Evolutionary conservation across 2,113 vertebrate species (phyloP).

Genomic region (Zootoca vivipara): DNA sequence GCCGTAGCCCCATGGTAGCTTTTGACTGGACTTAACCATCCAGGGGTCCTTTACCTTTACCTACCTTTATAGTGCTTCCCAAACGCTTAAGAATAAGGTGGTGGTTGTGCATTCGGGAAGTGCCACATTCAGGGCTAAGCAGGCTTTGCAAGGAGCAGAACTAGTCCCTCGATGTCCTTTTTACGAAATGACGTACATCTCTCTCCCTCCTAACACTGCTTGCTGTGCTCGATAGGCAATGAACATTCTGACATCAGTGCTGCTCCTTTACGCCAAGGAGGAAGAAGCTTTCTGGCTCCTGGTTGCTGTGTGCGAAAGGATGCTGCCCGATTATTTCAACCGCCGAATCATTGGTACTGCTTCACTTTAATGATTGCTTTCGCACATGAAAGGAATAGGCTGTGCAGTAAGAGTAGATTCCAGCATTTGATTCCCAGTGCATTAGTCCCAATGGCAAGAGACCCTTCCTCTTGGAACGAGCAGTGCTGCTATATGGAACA

Average conservation of each 20-base stretch:
- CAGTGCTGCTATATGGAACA: too few species aligned
- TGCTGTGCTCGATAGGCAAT: conserved; percentile 83
- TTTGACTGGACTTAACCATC: too few species aligned
- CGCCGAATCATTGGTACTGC: conserved; percentile 91
- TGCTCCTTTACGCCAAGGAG: conserved; percentile 96
- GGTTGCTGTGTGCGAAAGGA: conserved; percentile 95
- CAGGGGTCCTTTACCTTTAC: too few species aligned
- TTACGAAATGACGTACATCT: neutral
- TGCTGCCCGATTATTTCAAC: conserved; percentile 98
- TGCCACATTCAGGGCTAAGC: too few species aligned
- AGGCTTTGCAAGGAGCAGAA: too few species aligned
- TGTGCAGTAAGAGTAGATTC: too few species aligned
- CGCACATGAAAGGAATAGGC: neutral
- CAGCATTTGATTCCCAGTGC: neutral
- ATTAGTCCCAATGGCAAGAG: neutral
- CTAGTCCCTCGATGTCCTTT: neutral
- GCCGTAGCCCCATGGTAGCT: too few species aligned
- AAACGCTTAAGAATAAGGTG: too few species aligned
- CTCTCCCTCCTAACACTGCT: neutral
- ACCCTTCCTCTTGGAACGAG: too few species aligned
- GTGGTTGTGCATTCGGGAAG: too few species aligned
- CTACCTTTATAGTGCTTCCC: too few species aligned
- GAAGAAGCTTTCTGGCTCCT: conserved; percentile 99
- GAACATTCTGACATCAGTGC: conserved; percentile 97
- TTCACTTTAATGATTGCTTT: neutral